Evolutionary conservation across 2,888 invertebrate species (phyloP), one percentile per base, ranked within the genome.

Genomic region (Glyphotaelius pellucidus): DNA sequence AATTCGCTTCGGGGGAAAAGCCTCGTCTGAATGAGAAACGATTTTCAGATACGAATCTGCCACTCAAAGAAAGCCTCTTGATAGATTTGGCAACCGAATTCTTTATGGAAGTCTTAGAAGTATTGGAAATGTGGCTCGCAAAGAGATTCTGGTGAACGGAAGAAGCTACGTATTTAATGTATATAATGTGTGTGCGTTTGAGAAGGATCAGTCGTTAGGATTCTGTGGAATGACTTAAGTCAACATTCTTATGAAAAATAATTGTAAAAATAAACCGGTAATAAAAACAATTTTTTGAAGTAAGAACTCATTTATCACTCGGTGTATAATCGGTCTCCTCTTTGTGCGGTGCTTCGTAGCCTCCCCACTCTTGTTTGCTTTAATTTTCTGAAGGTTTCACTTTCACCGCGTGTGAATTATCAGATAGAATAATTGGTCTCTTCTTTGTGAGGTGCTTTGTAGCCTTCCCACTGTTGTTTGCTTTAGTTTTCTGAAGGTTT

Each of bases 11-110:
- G 11, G 86, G 38, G 35, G 38, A 89, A 89, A 89, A 38, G 30
- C 80, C 88, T 19, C 19, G 80, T 79, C 79, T 89, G 79, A 89
- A 86, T 86, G 15, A 42, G 47, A 31, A 79, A 79, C 88, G 88
- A 79, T 89, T 89, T 89, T 35, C 88, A 35, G 79, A 79, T 79
- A 67, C 4, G 79, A 89, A 79, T 89, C 67, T 89, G 88, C 88
- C 88, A 89, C 79, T 89, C 88, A 89, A 89, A 89, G 79, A 79
- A 89, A 79, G 31, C 52, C 88, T 15, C 88, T 32, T 89, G 88
- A 89, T 89, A 89, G 88, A 89, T 89, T 89, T 89, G 35, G 88
- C 15, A 80, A 89, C 88, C 67, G 88, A 89, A 89, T 89, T 89
- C 88, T 89, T 89, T 89, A 89, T 89, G 88, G 35, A 79, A 79